Evolutionary conservation across 2,888 invertebrate species (phyloP), one percentile per base, ranked within the genome.

Genomic region (Nymphalis c-album): DNA sequence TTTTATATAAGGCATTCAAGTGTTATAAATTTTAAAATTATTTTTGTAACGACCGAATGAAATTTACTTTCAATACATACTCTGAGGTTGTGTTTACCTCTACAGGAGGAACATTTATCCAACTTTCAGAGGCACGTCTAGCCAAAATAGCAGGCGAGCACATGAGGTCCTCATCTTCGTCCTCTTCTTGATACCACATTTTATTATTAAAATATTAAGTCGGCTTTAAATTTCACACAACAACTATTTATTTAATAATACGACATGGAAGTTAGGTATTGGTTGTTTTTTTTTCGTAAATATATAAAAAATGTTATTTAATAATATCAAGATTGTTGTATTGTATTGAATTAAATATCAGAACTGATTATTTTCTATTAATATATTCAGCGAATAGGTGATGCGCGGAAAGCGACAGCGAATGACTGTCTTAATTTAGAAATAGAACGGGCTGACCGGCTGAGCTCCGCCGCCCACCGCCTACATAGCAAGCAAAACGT

Each of bases 141-240:
- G 97, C 97, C 91, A 97, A 94, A 73, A 97, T 93, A 70, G 97
- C 97, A 74, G 97, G 97, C 79, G 97, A 97, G 91, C 95, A 97
- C 94, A 96, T 94, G 77, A 97, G 93, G 78, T 96, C 96, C 85
- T 96, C 97, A 79, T 97, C 97, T 83, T 97, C 97, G 77, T 96
- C 96, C 76, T 96, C 96, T 72, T 95, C 95, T 82, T 95, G 94
- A 84, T 95, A 96, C 95, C 96, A 96, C 96, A 96, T 96, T 77
- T 83, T 90, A 75, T 76, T 75, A 57, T 31, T 40, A 68, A 35
- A 68, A 35, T 57, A 40, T 53, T 31, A 22, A 35, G 31, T 60
- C 13, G 10, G 7, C 20, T 66, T 10, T 55, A 45, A 57, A 22
- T 46, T 16, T 63, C 47, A 58, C 57, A 63, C 18, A 51, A 61